Base-by-base conservation (phyloP, 1,140 invertebrate species). In the Trichonephila inaurata region DNA sequence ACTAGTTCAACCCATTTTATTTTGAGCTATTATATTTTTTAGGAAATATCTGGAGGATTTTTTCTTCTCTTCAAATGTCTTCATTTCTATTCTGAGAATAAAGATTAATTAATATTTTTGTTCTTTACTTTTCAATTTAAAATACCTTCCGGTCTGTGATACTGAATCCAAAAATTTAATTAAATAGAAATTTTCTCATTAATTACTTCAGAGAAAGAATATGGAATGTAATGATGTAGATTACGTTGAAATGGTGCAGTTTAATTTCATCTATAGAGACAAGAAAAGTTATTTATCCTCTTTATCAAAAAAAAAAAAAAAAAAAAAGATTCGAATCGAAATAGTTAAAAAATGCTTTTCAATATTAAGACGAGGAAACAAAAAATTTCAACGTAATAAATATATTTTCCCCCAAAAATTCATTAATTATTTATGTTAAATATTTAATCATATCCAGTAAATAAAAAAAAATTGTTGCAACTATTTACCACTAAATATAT, bases 181-280 rank as follows among this genome's bases (percentile, higher is more conserved):
- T 89, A 69, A 89, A 33, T 64, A 40, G 33, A 24, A 89, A 19
- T n/a, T 28, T 89, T 89, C 69, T 64, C 69, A 89, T 89, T 89
- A 89, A 89, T 64, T 89, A 89, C 69, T 89, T 89, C 87, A 24
- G 69, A 58, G 69, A 33, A 89, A 69, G 87, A 61, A 62, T 21
- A 19, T 12, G 24, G 62, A 40, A 89, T 40, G 21, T 58, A 89
- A 69, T 44, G 64, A 64, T 51, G 66, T 64, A 89, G 64, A 89
- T 89, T 89, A 89, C 21, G 33, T n/a, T 40, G 2, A 40, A 40
- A 40, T 40, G 33, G 33, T 0, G 33, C 85, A 64, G 19, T 19
- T 21, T 64, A 62, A 16, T 89, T 89, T 89, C 72, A 87, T 87
- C 85, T 14, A 3, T 83, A 2, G 58, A 44, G 51, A 19, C 5